phyloP scores from a whole-genome alignment of 1,140 invertebrate genomes.

The Heterodera carotae region DNA sequence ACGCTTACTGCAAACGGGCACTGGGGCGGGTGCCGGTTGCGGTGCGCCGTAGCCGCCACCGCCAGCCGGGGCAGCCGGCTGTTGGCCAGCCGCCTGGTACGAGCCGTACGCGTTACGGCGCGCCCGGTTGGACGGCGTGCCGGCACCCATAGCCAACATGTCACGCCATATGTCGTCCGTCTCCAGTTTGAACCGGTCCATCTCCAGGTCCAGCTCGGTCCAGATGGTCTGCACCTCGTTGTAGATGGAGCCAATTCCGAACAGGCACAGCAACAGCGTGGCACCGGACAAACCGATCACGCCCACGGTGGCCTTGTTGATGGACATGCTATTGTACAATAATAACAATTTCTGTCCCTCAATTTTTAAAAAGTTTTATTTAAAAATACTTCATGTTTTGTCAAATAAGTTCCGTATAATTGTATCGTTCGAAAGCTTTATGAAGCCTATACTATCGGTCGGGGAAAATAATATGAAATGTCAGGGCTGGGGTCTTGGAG shows the following conservation, averaged over 20 bases:
- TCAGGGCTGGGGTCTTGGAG: no score
- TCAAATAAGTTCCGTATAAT: no score
- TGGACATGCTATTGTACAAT: no score
- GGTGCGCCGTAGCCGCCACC: not conserved
- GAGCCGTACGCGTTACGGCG: slow-evolving; percentile 62
- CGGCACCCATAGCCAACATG: slow-evolving; percentile 61
- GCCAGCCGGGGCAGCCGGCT: not conserved
- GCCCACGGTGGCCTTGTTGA: not conserved
- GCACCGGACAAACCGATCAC: slow-evolving; percentile 54
- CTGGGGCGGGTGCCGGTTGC: not conserved
- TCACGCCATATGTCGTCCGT: slow-evolving; percentile 60
- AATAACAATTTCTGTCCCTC: no score
- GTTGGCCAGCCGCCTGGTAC: slow-evolving; percentile 42
- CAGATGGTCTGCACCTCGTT: slow-evolving; percentile 61
- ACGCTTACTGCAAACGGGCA: not conserved
- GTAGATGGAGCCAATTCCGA: slow-evolving; percentile 57
- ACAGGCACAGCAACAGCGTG: slow-evolving; percentile 58
- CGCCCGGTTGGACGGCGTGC: slow-evolving; percentile 56
- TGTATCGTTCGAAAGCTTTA: no score
- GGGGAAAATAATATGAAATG: no score
- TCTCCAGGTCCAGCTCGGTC: slow-evolving; percentile 60
- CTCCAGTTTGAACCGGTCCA: slow-evolving; percentile 55
- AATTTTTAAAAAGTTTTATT: no score
- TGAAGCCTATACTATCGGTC: no score
- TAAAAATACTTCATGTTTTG: no score